Base-by-base conservation (phyloP, 2,113 vertebrate species). In the Thryonomys swinderianus region DNA sequence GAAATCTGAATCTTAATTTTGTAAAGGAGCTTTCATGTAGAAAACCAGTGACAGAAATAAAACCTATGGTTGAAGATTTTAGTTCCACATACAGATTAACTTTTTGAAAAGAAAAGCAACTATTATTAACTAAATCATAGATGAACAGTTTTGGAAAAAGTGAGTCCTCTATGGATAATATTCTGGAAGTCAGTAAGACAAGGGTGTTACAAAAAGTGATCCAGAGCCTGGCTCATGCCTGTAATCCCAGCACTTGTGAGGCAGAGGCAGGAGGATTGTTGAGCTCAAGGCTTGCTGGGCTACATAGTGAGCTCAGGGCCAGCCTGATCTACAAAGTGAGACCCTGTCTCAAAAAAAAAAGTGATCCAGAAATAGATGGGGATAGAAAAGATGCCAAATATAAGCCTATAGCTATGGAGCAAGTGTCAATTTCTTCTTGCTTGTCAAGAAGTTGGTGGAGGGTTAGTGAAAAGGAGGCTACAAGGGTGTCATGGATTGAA, bases 41-140 rank as follows among this genome's bases (percentile, higher is more conserved):
- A 89, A 85, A 92, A 96, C 0, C 61, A 67, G 1, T 76, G 61
- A 80, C 51, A 94, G 21, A 81, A 37, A 14, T 71, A 86, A 57
- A 90, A 74, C 0, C 23, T 14, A n/a, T 57, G 40, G 7, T 37
- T 67, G 25, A 82, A 81, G 51, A 57, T 55, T 80, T 91, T 71
- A 0, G 4, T 67, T 85, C 59, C 45, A 86, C 16, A 30, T 5
- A 69, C 61, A 45, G 17, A 48, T 64, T 48, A 88, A 13, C 23
- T 73, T 81, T 85, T 74, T 51, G 23, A 78, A 93, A 71, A 80
- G 7, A 88, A 87, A 85, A 57, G 2, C 69, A 81, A 62, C 69
- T 66, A 80, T 23, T 69, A 25, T 85, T 67, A 55, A 37, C 59
- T 95, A 82, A 92, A 66, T 66, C 13, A 78, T 74, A 91, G 93